Base-by-base conservation (phyloP, 2,797 vertebrate genomes). In the Bryconaethiops microstoma region DNA sequence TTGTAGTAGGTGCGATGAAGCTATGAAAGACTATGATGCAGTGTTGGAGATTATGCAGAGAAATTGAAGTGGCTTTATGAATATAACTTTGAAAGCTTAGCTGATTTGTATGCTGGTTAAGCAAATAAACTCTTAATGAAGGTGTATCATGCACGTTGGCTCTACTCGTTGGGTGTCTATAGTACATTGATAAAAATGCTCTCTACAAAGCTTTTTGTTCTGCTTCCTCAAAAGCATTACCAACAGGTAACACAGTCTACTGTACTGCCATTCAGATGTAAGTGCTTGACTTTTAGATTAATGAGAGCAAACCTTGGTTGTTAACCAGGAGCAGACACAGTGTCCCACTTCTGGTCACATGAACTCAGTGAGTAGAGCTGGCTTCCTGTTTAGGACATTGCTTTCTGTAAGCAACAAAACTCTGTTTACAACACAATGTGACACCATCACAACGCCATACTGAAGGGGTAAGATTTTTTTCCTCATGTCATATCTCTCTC, bases 1-100 rank as follows among this genome's bases (percentile, higher is more conserved):
- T 87, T 75, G 73, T 62, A 68, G 90, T 86, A 85, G 87, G 92
- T 91, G 91, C 91, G 90, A 90, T 88, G 85, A 92, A 93, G 92
- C 92, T 68, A 14, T 84, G 87, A 91, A 91, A 90, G 90, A 88
- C 86, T 87, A 90, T 42, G 88, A 91, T 81, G 91, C 90, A 69
- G 84, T 89, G 88, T 87, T 78, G 78, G 88, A 88, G 81, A 86
- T 85, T 62, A 83, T 45, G 50, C 82, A 60, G 84, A 69, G 78
- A 42, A 78, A 69, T 62, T 85, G 87, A 88, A 91, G 86, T 87
- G 87, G 89, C 77, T 77, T 87, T 82, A 85, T 87, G 81, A 81
- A 84, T 72, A 25, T 40, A 83, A 69, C 76, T 62, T 65, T 73
- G 57, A 81, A 79, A 84, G 83, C 75, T 80, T 68, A 69, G 83